Evolutionary conservation across 2,888 invertebrate genomes (phyloP), one percentile per base, ranked within the genome.

Genomic region (Himalopsyche anomala): DNA sequence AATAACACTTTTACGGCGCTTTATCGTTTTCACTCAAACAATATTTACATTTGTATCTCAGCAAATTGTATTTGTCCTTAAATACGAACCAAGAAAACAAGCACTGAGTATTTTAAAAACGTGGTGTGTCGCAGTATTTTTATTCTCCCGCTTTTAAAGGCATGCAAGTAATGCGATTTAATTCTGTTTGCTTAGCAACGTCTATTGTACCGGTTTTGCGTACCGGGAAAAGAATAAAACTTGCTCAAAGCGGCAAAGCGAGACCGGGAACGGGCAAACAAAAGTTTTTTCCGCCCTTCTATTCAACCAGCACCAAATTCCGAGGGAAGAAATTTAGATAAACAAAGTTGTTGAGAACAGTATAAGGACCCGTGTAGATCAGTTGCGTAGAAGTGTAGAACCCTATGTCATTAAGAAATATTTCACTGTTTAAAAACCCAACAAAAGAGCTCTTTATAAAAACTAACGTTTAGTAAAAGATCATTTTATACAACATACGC

Each of bases 211-310:
- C 42, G 40, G 40, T 45, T 42, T 40, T 45, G 40, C 19, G 40
- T 80, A 42, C 40, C 80, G 51, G 45, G 51, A 51, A 80, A 42
- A 80, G 80, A 80, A 80, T 80, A 74, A 74, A 74, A 74, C 74
- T 74, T 74, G 74, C 74, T 74, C 36, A 74, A 74, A 74, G 74
- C 74, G 36, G 4, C 38, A 74, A 74, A 74, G 74, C 15, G 74
- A 74, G 28, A 74, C 74, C 74, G 74, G 74, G 74, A 74, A 45
- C 80, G 42, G 45, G 51, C 45, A 80, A 80, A 80, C 42, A 80
- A 80, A 80, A 80, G 80, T 80, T 80, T 80, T 80, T 80, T 80
- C 80, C 51, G 42, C 74, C 74, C 74, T 74, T 74, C 74, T 74
- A 74, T 74, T 74, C 80, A 80, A 45, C 80, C 74, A 36, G 74